These are phyloP conservation scores for Xyrichtys novacula DNA, from an alignment of 2,797 vertebrate species.

Conservation along the genomic window DNA sequence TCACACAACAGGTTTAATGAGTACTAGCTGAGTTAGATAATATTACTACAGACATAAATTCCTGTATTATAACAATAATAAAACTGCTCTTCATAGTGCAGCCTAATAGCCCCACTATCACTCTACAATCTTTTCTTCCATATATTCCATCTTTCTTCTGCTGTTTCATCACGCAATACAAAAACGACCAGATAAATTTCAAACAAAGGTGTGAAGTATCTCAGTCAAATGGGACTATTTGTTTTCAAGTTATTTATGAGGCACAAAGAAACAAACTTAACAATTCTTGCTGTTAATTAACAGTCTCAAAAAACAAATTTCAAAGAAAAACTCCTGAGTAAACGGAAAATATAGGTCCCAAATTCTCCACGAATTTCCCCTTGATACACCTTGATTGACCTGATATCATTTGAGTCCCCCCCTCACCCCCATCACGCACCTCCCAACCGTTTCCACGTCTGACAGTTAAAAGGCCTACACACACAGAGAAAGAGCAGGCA, in stretches of 20 bases:
- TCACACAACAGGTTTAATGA: too few relatives aligned
- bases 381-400: conserved; percentile 58
- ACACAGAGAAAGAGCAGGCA: conserved; percentile 77
- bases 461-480: conserved; percentile 83
- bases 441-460: conserved; percentile 63
- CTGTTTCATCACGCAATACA: not conserved
- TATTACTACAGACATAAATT: too few relatives aligned
- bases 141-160: not conserved
- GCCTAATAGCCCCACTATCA: not conserved
- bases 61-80: too few relatives aligned
- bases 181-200: not conserved
- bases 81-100: too few relatives aligned
- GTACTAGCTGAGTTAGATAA: too few relatives aligned
- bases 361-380: conserved; percentile 12
- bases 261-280: not conserved
- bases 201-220: not conserved
- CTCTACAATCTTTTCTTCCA: too few relatives aligned
- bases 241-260: conserved; percentile 6
- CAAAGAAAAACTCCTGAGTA: conserved; percentile 19
- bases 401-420: conserved; percentile 28
- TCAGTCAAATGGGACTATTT: conserved; percentile 17
- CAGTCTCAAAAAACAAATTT: conserved; percentile 1
- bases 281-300: conserved; percentile 9
- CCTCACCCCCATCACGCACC: conserved; percentile 40
- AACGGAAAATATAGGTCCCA: conserved; percentile 10